Conservation (phyloP, 2,888 invertebrate species). For the Trichopoda pennipes region DNA sequence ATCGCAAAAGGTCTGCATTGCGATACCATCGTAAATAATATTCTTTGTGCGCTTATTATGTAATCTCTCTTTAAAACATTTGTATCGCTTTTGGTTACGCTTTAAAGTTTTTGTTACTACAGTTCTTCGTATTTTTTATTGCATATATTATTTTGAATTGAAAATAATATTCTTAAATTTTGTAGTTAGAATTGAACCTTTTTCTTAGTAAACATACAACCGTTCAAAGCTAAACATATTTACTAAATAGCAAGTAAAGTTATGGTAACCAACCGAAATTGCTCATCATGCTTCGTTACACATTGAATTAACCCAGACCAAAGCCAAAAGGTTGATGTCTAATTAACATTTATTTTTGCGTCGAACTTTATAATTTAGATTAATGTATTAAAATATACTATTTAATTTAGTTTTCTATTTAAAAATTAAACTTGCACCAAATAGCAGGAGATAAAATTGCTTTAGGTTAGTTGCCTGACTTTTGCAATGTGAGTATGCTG, state of each 20-base stretch:
- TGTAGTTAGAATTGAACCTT: slow-evolving; percentile 1
- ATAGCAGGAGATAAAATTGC: slow-evolving; percentile 56
- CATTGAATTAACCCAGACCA: slow-evolving; percentile 32
- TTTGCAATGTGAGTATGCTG: background rate
- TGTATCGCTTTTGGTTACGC: too few relatives aligned
- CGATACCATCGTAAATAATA: too few relatives aligned
- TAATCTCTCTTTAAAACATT: too few relatives aligned
- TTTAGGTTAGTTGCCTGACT: slow-evolving; percentile 1
- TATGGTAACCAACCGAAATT: slow-evolving; percentile 24
- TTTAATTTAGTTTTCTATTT: slow-evolving; percentile 34
- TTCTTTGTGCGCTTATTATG: too few relatives aligned
- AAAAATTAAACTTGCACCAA: slow-evolving; percentile 40
- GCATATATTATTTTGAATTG: too few relatives aligned
- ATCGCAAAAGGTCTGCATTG: too few relatives aligned
- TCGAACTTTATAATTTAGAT: slow-evolving; percentile 61
- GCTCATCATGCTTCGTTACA: slow-evolving; percentile 57
- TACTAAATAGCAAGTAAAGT: slow-evolving; percentile 20
- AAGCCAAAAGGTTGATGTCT: background rate
- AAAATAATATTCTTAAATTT: background rate
- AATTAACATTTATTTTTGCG: slow-evolving; percentile 37
- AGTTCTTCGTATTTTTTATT: too few relatives aligned
- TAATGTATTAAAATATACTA: slow-evolving; percentile 39
- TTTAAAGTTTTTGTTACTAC: too few relatives aligned
- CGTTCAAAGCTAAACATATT: slow-evolving; percentile 4
- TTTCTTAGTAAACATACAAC: background rate